A percentile compares a stretch with the other conserved stretches of the same genome.
Conservation (phyloP, 2,888 invertebrate genomes). For the Anoncus sp. region DNA sequence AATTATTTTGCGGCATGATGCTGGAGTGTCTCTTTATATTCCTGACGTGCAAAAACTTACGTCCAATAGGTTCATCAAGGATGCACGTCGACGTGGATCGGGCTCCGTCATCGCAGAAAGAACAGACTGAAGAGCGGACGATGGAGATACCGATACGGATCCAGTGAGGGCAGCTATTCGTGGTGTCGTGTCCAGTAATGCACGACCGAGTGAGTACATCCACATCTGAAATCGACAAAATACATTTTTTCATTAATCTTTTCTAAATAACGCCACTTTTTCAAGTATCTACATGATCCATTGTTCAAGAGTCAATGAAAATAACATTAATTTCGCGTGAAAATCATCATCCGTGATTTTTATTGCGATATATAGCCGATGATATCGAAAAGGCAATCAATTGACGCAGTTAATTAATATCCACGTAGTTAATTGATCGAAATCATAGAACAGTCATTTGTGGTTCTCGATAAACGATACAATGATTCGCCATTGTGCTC, state of each 20-base stretch:
- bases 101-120: slow-evolving; percentile 85
- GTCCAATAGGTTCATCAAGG: slow-evolving; percentile 86
- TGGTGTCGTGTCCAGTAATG: slow-evolving; percentile 84
- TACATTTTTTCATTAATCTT: slow-evolving; percentile 1
- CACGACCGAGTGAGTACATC: slow-evolving; percentile 86
- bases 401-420: slow-evolving; percentile 31
- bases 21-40: neutral
- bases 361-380: neutral
- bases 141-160: slow-evolving; percentile 83
- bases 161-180: slow-evolving; percentile 81
- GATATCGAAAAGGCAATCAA: slow-evolving; percentile 3
- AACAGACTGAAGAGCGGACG: slow-evolving; percentile 84
- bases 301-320: no score
- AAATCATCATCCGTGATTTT: neutral
- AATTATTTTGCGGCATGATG: neutral
- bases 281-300: no score
- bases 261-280: neutral
- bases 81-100: slow-evolving; percentile 84
- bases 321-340: no score
- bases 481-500: slow-evolving; percentile 31
- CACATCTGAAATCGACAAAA: slow-evolving; percentile 84
- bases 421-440: slow-evolving; percentile 35
- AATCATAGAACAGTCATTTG: slow-evolving; percentile 30
- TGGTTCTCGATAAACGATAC: slow-evolving; percentile 34
- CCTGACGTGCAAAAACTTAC: slow-evolving; percentile 82